Conservation (phyloP, 2,797 vertebrate species). For the Cossypha heuglini region DNA sequence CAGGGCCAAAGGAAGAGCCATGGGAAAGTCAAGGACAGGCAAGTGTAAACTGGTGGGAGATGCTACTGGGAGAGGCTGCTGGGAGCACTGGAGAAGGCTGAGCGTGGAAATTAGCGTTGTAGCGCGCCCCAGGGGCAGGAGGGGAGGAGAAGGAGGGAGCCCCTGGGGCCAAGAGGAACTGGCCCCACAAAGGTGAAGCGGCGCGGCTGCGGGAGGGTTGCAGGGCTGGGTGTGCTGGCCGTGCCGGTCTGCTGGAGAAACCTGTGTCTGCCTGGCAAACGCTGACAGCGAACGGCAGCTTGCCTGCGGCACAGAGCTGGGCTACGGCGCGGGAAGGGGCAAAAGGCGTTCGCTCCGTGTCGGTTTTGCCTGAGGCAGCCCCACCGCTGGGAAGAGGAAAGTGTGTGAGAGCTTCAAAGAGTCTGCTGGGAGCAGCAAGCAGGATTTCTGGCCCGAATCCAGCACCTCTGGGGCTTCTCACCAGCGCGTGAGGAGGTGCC, state of each 20-base stretch:
- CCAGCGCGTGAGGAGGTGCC: background rate
- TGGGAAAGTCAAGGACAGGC: background rate
- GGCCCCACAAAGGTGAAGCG: accelerated
- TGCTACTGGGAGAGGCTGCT: background rate
- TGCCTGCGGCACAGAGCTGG: background rate
- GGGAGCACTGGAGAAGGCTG: background rate
- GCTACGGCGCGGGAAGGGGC: background rate
- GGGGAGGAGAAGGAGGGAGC: background rate
- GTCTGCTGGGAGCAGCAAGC: background rate
- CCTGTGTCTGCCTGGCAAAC: background rate
- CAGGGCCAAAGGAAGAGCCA: background rate
- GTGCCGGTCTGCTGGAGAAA: background rate
- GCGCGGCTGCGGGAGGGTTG: background rate
- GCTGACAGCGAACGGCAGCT: background rate
- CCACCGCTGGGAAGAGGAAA: accelerated
- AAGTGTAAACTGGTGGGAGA: background rate
- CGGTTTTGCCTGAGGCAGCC: background rate
- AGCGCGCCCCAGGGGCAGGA: background rate
- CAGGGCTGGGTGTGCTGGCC: background rate
- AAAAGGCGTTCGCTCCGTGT: background rate
- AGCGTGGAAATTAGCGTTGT: background rate
- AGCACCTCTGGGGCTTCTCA: background rate
- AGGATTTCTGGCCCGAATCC: background rate
- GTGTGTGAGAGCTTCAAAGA: background rate
- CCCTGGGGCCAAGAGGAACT: background rate